A percentile compares a stretch with the other conserved stretches of the same genome.
Evolutionary conservation across 2,113 vertebrate species (phyloP).

Genomic region (Leptosomus discolor): DNA sequence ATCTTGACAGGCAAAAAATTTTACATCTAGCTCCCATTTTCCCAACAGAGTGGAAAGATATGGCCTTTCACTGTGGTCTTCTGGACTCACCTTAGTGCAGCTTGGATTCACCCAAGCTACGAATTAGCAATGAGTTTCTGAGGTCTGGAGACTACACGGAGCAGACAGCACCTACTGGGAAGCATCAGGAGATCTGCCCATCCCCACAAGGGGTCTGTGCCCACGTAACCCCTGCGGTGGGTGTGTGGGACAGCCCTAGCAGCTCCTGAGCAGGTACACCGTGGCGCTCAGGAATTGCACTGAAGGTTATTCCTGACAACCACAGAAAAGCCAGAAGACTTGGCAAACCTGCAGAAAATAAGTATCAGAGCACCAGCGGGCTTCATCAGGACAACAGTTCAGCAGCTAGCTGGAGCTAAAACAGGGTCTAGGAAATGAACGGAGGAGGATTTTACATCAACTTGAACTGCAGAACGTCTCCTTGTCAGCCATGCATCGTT

Average conservation of each 20-base stretch:
- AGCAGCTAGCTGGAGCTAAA: neutral
- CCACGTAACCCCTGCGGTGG: neutral
- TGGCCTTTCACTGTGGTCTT: neutral
- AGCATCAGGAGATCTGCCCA: neutral
- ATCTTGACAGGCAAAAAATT: neutral
- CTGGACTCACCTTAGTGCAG: neutral
- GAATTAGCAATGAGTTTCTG: neutral
- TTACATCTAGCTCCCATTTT: neutral
- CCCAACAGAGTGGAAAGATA: neutral
- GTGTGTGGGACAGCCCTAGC: neutral
- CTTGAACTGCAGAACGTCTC: neutral
- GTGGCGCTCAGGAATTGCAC: neutral
- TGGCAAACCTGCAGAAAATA: neutral
- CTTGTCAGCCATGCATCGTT: neutral
- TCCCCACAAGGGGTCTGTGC: neutral
- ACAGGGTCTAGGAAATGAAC: neutral
- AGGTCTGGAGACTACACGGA: neutral
- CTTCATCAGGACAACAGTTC: accelerated
- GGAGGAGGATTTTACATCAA: neutral
- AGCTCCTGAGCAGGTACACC: neutral
- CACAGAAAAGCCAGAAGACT: neutral
- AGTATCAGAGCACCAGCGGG: accelerated
- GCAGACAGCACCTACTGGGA: accelerated
- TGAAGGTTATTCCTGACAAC: neutral
- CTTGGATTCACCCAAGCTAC: neutral